Percentiles rank a stretch among this genome's conserved stretches.
These are phyloP conservation scores for Grapholita molesta DNA, from an alignment of 1,140 invertebrate species.

Conservation along the genomic window DNA sequence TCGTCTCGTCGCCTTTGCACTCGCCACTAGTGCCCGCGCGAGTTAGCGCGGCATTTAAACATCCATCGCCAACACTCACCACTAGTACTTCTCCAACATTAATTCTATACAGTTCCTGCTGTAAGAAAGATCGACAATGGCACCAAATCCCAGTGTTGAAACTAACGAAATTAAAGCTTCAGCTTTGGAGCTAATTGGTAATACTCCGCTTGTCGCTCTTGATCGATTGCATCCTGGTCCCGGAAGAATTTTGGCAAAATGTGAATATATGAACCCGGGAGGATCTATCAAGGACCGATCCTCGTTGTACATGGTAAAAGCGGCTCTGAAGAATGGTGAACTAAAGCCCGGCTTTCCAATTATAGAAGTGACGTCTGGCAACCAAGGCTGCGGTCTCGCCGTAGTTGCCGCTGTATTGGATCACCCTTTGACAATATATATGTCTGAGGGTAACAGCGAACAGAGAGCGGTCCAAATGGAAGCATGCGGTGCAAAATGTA, in stretches of 20 bases:
- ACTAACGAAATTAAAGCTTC: conserved; percentile 59
- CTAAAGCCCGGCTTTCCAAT: conserved; percentile 54
- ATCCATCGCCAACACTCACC: not conserved
- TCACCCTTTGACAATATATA: conserved; percentile 59
- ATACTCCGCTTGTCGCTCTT: conserved; percentile 62
- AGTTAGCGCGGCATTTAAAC: not conserved
- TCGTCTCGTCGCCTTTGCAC: not conserved
- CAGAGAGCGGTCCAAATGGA: conserved; percentile 69
- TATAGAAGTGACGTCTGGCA: conserved; percentile 65
- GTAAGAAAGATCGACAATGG: not conserved
- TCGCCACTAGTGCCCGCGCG: not conserved
- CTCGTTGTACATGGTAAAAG: conserved; percentile 57
- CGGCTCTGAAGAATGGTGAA: conserved; percentile 44
- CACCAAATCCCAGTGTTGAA: not conserved
- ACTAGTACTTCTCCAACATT: not conserved
- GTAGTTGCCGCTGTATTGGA: conserved; percentile 63
- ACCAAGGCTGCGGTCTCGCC: conserved; percentile 65
- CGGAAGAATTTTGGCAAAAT: conserved; percentile 61
- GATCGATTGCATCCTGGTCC: conserved; percentile 60
- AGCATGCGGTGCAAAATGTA: conserved; percentile 62
- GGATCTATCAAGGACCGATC: conserved; percentile 67
- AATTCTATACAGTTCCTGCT: not conserved
- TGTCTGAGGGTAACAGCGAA: conserved; percentile 65
- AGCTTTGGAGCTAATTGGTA: conserved; percentile 62
- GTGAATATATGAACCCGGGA: conserved; percentile 70